Evolutionary conservation across 2,888 invertebrate species (phyloP).

Genomic region (Agriopis leucophaearia): DNA sequence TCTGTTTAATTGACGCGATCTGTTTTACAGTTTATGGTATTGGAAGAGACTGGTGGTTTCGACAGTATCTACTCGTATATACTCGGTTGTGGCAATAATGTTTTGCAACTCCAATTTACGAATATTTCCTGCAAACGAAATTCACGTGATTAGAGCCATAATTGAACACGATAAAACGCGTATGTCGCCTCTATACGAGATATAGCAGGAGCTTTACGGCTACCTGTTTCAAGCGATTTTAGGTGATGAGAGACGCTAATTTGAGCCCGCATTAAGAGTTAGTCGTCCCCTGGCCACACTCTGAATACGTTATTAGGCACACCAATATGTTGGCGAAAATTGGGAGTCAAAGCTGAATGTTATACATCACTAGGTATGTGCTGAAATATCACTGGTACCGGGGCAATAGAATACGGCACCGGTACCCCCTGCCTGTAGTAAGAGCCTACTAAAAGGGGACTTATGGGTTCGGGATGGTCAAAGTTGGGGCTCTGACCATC

Average conservation of each 20-base stretch:
- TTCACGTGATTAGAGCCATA: background rate
- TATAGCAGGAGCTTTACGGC: background rate
- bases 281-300: too few species aligned
- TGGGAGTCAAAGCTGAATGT: background rate
- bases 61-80: slow-evolving; percentile 6
- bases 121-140: background rate
- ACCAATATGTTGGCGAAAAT: too few species aligned
- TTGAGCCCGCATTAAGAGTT: too few species aligned
- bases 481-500: too few species aligned
- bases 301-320: too few species aligned
- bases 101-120: background rate
- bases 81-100: background rate
- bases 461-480: too few species aligned
- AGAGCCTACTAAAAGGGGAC: too few species aligned
- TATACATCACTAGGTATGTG: too few species aligned
- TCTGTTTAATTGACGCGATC: slow-evolving; percentile 38
- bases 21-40: slow-evolving; percentile 31
- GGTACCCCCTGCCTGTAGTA: too few species aligned
- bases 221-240: background rate
- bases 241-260: too few species aligned
- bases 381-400: too few species aligned
- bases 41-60: slow-evolving; percentile 16
- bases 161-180: background rate
- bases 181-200: background rate
- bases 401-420: too few species aligned